Evolutionary conservation across 2,113 vertebrate species (phyloP).

Genomic region (Microtus richardsoni): DNA sequence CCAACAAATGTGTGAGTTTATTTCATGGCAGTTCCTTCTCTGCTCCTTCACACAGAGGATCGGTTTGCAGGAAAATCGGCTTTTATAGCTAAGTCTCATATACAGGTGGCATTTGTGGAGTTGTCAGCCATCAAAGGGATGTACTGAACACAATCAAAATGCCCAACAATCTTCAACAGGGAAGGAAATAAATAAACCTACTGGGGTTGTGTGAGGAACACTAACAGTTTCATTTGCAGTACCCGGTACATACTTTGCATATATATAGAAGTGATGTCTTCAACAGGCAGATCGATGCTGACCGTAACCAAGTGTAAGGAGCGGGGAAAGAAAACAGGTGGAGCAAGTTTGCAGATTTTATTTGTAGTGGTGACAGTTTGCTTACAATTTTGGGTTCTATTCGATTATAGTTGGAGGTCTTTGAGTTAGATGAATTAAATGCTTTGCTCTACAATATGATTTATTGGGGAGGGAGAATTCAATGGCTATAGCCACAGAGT

Average conservation of each 20-base stretch:
- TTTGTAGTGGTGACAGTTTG: background rate
- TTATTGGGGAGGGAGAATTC: background rate
- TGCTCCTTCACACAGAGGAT: background rate
- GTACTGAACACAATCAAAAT: conserved; percentile 6
- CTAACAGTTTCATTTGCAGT: conserved; percentile 29
- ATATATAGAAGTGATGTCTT: background rate
- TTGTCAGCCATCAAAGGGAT: background rate
- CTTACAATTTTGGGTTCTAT: conserved; percentile 42
- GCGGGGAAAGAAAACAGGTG: background rate
- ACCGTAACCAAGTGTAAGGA: background rate
- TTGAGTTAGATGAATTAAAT: background rate
- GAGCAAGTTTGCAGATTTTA: background rate
- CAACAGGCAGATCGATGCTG: background rate
- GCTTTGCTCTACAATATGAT: conserved; percentile 5
- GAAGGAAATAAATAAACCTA: background rate
- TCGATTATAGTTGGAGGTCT: background rate
- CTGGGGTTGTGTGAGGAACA: background rate
- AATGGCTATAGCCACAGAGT: background rate
- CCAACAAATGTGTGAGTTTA: conserved; percentile 1
- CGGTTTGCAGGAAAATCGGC: background rate
- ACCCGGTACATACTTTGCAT: background rate
- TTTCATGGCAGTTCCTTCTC: background rate
- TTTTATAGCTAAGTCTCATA: background rate
- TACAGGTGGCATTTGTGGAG: background rate
- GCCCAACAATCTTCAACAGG: background rate